Conservation (phyloP, 2,888 invertebrate genomes). For the Rotaria macrura region DNA sequence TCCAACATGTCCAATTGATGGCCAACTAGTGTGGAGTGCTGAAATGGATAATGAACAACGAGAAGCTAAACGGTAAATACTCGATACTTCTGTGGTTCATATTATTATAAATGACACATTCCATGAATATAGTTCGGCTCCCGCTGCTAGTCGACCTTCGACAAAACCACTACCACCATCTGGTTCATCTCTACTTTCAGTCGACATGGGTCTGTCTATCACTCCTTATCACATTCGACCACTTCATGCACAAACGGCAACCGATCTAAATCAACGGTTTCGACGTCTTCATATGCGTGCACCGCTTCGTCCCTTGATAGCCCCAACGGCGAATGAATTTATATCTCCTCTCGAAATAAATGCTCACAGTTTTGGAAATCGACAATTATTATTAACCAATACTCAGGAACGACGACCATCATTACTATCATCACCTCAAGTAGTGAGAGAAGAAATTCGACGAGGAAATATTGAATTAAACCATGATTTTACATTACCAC, state of each 20-base stretch:
- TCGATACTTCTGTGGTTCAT: no score
- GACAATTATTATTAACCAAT: background rate
- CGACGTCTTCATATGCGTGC: conserved; percentile 16
- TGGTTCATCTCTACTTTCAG: background rate
- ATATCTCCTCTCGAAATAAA: background rate
- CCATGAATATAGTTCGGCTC: background rate
- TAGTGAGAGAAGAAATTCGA: background rate
- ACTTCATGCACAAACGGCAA: background rate
- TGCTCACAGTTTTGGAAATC: background rate
- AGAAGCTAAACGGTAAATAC: conserved; percentile 19
- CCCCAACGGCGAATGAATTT: background rate
- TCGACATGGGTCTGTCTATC: conserved; percentile 6
- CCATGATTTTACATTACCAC: background rate
- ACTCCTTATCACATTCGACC: background rate
- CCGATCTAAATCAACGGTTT: background rate
- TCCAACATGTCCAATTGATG: conserved; percentile 47
- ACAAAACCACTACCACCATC: background rate
- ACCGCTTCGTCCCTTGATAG: conserved; percentile 6
- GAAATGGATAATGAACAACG: conserved; percentile 26
- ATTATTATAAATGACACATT: no score
- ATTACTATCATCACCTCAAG: background rate
- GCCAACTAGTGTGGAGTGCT: conserved; percentile 39
- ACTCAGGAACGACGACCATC: background rate
- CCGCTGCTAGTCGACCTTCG: background rate
- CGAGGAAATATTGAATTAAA: background rate